A percentile compares a stretch with the other conserved stretches of the same genome.
Evolutionary conservation across 2,113 vertebrate genomes (phyloP).

Genomic region (Herpailurus yagouaroundi): DNA sequence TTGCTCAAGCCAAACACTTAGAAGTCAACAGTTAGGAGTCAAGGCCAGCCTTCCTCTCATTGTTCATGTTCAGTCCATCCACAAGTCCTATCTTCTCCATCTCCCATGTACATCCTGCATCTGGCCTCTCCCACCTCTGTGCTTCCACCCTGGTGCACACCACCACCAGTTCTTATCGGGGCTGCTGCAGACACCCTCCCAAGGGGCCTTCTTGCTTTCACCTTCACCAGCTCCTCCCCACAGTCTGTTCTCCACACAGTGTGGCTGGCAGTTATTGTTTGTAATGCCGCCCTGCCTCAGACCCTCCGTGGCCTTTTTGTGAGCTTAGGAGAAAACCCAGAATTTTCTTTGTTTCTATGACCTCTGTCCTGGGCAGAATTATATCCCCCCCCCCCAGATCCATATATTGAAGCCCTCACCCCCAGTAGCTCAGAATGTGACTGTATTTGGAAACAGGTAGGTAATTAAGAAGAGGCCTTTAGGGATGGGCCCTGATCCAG

Average conservation of each 20-base stretch:
- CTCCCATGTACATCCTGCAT: fast-evolving
- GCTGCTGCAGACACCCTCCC: not conserved
- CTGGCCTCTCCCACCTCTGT: not conserved
- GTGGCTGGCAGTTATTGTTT: not conserved
- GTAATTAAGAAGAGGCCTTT: not conserved
- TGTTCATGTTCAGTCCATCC: not conserved
- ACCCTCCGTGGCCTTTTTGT: not conserved
- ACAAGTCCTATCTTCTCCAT: not conserved
- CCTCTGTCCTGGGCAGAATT: not conserved
- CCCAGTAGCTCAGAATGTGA: not conserved
- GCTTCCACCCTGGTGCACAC: not conserved
- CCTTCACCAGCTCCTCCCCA: not conserved
- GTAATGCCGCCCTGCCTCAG: not conserved
- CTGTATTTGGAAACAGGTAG: not conserved
- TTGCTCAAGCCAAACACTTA: not conserved
- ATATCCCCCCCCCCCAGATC: not conserved
- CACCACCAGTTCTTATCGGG: not conserved
- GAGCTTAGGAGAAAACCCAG: not conserved
- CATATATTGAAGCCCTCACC: not conserved
- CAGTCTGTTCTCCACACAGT: not conserved
- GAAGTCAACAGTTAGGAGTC: not conserved
- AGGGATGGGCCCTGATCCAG: not conserved
- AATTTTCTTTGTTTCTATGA: not conserved
- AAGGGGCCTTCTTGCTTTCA: not conserved
- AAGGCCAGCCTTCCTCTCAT: not conserved